Percentiles rank a stretch among this genome's conserved stretches.
phyloP scores from a whole-genome alignment of 1,140 invertebrate species.

The Varroa destructor region DNA sequence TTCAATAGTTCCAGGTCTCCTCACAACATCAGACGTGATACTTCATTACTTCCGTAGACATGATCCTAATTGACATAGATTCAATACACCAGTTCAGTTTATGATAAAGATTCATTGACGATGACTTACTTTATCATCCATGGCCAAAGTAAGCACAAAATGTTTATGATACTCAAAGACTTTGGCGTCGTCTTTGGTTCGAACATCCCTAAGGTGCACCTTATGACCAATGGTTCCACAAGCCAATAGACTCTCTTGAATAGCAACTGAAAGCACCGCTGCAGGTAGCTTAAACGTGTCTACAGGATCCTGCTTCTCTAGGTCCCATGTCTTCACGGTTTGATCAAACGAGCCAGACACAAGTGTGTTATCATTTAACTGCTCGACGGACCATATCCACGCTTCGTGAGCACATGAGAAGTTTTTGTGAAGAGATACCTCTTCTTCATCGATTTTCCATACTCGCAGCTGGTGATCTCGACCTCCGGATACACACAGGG shows the following conservation, averaged over 20 bases:
- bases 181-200: conserved; percentile 1
- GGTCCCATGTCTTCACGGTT: conserved; percentile 20
- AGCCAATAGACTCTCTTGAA: background rate
- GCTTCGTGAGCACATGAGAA: conserved; percentile 6
- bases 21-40: no score
- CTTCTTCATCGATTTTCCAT: conserved; percentile 2
- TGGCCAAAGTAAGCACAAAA: conserved; percentile 9
- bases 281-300: conserved; percentile 14
- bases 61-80: no score
- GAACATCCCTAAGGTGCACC: background rate
- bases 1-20: no score
- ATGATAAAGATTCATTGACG: background rate
- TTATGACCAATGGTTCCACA: conserved; percentile 11
- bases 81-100: no score
- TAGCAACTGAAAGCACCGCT: conserved; percentile 1
- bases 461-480: conserved; percentile 15
- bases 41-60: no score
- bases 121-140: conserved; percentile 7
- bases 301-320: background rate
- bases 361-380: conserved; percentile 8
- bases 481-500: conserved; percentile 11
- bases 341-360: conserved; percentile 23
- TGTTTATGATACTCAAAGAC: conserved; percentile 16
- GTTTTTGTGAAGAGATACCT: conserved; percentile 7
- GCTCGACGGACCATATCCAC: conserved; percentile 23